Percentiles rank a stretch among this genome's conserved stretches.
Evolutionary conservation across 92 coral and sea anemone genomes (phyloP).

Genomic region (Diadumene lineata): DNA sequence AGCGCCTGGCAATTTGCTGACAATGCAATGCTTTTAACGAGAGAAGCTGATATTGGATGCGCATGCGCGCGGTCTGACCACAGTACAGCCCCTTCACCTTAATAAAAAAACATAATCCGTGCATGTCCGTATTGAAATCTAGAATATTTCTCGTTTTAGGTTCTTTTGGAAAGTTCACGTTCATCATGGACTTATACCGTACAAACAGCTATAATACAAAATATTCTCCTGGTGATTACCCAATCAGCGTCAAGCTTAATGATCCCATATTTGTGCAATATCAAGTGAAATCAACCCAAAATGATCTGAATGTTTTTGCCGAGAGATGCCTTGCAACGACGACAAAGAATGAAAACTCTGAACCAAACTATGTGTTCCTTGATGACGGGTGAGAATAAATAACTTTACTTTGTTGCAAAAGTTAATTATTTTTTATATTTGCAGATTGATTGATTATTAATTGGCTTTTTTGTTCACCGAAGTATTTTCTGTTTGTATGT

Average conservation of each 20-base stretch:
- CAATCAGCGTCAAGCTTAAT: constrained; percentile 21
- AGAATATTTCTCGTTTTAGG: neutral
- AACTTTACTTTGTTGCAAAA: no score
- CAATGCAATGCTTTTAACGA: no score
- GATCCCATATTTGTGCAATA: constrained; percentile 17
- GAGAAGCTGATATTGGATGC: no score
- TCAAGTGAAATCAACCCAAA: constrained; percentile 6
- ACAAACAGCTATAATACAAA: neutral
- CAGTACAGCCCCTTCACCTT: no score
- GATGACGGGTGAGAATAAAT: constrained; percentile 23
- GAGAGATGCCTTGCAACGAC: constrained; percentile 38
- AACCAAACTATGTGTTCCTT: constrained; percentile 18
- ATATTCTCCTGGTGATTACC: constrained; percentile 17
- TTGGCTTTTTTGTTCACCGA: no score
- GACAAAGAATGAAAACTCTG: neutral
- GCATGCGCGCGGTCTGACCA: no score
- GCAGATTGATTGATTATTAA: no score
- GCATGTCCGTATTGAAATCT: no score
- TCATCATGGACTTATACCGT: constrained; percentile 13
- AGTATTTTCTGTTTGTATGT: neutral
- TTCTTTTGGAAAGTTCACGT: constrained; percentile 25
- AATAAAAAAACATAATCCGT: no score
- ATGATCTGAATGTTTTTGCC: constrained; percentile 20
- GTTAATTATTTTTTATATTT: no score
- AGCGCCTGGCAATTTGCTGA: no score